Evolutionary conservation across 2,888 invertebrate genomes (phyloP), one percentile per base, ranked within the genome.

Genomic region (Petrolisthes manimaculis): DNA sequence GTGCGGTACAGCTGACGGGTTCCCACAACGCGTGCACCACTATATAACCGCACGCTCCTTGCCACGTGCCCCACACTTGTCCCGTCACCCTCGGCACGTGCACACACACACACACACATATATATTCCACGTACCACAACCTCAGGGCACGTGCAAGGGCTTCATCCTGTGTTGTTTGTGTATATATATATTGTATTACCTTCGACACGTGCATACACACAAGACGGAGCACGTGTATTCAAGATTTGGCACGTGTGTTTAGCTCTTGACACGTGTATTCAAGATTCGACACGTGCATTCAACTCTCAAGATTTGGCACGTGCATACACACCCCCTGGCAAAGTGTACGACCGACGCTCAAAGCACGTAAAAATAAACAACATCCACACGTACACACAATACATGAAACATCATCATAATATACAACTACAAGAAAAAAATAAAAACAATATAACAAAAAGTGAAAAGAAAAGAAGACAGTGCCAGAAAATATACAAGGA

Each of bases 1-100:
- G 88, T 88, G 88, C 84, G 21, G 74, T n/a, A 79, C 88, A 88
- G 88, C 88, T 88, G 88, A 88, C 88, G 84, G 21, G 80, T 86
- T 69, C 88, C 82, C 69, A 53, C 24, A 67, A 53, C 78, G 80
- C 56, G 67, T 80, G 74, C 61, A 80, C 24, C 78, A 74, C 53
- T 88, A 88, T 88, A 88, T 84, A 88, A 71, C 74, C 80, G 71
- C 84, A 88, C 84, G 80, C 88, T 84, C 71, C 67, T 74, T 51
- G 75, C 5, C 84, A 84, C 88, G 88, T 71, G 84, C 88, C 86
- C n/a, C 71, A 51, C 88, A 88, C 88, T 88, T 88, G 88, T 84
- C 78, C 67, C 9, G 37, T 80, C 24, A 69, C 56, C 79, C 24
- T 12, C 79, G 18, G 51, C 87, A 84, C 87, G 87, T 74, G 87